Base-by-base conservation (phyloP, 2,113 vertebrate species). In the Anolis carolinensis region DNA sequence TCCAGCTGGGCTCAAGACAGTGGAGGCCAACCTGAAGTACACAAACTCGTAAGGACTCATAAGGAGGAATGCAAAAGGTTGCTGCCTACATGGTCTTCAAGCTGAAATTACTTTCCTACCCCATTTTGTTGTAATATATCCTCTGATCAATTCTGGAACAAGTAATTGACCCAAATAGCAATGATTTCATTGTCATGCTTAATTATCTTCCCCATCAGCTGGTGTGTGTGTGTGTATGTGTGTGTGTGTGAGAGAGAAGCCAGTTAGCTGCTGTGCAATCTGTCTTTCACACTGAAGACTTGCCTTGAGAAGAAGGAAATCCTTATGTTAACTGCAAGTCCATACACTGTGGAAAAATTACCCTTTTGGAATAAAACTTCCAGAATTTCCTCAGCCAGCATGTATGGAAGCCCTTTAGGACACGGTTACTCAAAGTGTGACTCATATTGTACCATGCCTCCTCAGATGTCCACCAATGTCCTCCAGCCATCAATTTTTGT, bases 1-100 rank as follows among this genome's bases (percentile, higher is more conserved):
- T 86, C 59, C 80, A 91, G 23, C 27, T 86, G 79, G 30, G 52
- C 36, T 71, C 52, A 80, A 44, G 34, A 72, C 50, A 79, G 8
- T 74, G 30, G 68, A 73, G 48, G 36, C 44, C 39, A 62, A n/a
- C 71, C 36, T 73, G 36, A 80, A 78, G 59, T 81, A 63, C 52
- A 5, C 13, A 79, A 70, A n/a, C 67, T 83, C 72, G 50, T 77
- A n/a, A 50, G 73, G 34, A n/a, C 67, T 83, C 72, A 50, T 77
- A n/a, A 50, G 73, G 34, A 67, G 34, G 21, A 39, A 34, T 50
- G n/a, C 10, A 25, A 36, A 85, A 70, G 44, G 68, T 1, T 36
- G 63, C 30, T 27, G 25, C 44, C 39, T 23, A 25, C 27, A 2
- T 65, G n/a, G 9, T n/a, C 48, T 44, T 34, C 62, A 48, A 78